These are phyloP conservation scores for Archilochus colubris DNA, from an alignment of 2,113 vertebrate species.

Conservation along the genomic window DNA sequence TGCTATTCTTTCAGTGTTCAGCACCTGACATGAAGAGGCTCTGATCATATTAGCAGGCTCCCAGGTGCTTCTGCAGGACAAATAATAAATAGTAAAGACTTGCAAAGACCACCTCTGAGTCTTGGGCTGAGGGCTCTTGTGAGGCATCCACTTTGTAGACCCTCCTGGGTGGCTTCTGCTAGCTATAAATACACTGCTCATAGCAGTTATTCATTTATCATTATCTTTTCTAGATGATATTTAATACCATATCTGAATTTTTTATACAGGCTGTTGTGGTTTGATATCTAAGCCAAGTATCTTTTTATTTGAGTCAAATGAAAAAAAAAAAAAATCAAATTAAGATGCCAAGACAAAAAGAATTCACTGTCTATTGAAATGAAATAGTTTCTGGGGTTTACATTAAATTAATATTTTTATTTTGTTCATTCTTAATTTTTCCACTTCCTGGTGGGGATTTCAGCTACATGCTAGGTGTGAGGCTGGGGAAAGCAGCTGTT, in stretches of 20 bases:
- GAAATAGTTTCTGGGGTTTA: background rate
- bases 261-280: background rate
- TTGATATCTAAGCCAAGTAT: constrained; percentile 14
- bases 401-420: background rate
- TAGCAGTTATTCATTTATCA: background rate
- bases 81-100: constrained; percentile 65
- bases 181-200: background rate
- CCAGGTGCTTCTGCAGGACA: constrained; percentile 9
- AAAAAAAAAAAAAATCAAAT: background rate
- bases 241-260: background rate
- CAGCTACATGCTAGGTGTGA: background rate
- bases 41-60: constrained; percentile 46
- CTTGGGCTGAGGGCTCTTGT: background rate
- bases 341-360: background rate
- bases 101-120: background rate
- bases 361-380: background rate
- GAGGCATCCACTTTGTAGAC: background rate
- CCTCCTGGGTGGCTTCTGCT: background rate
- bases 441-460: background rate
- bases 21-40: constrained; percentile 26
- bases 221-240: background rate
- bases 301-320: constrained; percentile 30
- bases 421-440: background rate
- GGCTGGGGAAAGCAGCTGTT: background rate
- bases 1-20: constrained; percentile 40